A percentile compares a stretch with the other conserved stretches of the same genome.
These are phyloP conservation scores for Heliconius charithonia DNA, from an alignment of 2,888 invertebrate genomes.

Conservation along the genomic window DNA sequence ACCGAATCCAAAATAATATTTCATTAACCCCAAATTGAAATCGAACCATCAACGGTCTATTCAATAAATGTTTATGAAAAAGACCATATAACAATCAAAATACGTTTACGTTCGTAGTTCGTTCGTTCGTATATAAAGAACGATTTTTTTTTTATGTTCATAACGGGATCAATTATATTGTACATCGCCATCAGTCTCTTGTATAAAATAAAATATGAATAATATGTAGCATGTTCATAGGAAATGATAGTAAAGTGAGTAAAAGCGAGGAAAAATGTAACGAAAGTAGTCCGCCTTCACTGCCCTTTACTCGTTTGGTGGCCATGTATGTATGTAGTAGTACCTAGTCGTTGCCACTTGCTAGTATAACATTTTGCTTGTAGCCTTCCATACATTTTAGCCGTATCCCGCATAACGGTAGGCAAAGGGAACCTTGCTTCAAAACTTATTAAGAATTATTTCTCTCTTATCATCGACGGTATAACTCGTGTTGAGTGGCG, in stretches of 20 bases:
- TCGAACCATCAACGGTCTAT: no score
- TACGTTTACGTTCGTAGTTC: background rate
- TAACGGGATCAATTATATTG: background rate
- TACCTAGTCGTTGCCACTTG: background rate
- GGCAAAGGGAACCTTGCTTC: no score
- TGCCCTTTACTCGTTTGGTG: slow-evolving; percentile 36
- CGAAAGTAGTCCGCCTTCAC: slow-evolving; percentile 38
- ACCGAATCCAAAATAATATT: no score
- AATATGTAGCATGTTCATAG: slow-evolving; percentile 30
- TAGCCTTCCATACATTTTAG: background rate
- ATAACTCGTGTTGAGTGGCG: no score
- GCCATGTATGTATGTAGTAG: background rate
- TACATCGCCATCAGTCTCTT: background rate
- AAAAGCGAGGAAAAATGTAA: slow-evolving; percentile 44
- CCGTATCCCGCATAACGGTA: no score
- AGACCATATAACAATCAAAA: background rate
- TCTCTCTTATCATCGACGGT: no score
- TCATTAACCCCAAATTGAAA: no score
- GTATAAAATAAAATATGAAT: slow-evolving; percentile 9
- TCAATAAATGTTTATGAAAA: slow-evolving; percentile 1
- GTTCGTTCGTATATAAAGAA: no score
- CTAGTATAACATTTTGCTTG: background rate
- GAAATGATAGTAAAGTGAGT: slow-evolving; percentile 40
- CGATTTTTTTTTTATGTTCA: slow-evolving; percentile 7
- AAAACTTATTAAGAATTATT: no score